Percentiles rank a stretch among this genome's conserved stretches.
Evolutionary conservation across 2,888 invertebrate genomes (phyloP).

Genomic region (Agrypnus murinus): DNA sequence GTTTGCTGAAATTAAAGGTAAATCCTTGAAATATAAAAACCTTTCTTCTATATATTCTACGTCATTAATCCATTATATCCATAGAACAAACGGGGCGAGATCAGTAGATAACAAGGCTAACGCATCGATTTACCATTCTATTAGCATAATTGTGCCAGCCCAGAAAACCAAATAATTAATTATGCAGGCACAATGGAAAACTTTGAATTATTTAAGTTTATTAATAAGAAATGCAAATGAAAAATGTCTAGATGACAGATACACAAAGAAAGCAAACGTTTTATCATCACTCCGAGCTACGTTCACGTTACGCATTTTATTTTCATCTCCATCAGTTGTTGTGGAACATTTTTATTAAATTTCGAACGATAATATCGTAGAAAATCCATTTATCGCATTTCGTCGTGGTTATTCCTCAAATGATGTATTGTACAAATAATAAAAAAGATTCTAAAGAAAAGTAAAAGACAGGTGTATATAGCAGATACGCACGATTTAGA

Average conservation of each 20-base stretch:
- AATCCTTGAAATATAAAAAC: conserved; percentile 7
- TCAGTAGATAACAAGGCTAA: conserved; percentile 19
- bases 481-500: too few species aligned
- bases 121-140: conserved; percentile 25
- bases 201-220: conserved; percentile 5
- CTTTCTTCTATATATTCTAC: conserved; percentile 17
- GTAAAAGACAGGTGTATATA: background rate
- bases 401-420: conserved; percentile 6
- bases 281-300: background rate
- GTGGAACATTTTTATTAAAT: conserved; percentile 25
- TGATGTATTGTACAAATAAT: conserved; percentile 11
- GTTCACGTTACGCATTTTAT: background rate
- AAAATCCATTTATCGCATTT: conserved; percentile 17
- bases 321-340: conserved; percentile 3
- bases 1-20: background rate
- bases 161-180: conserved; percentile 28
- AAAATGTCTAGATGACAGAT: conserved; percentile 1
- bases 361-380: conserved; percentile 14
- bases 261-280: background rate
- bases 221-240: conserved; percentile 2
- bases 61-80: conserved; percentile 30
- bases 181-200: conserved; percentile 1
- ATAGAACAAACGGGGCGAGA: conserved; percentile 14
- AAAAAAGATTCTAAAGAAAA: conserved; percentile 6
- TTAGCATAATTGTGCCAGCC: conserved; percentile 31